Conservation (phyloP, 2,888 invertebrate species). For the Andrena bucephala region DNA sequence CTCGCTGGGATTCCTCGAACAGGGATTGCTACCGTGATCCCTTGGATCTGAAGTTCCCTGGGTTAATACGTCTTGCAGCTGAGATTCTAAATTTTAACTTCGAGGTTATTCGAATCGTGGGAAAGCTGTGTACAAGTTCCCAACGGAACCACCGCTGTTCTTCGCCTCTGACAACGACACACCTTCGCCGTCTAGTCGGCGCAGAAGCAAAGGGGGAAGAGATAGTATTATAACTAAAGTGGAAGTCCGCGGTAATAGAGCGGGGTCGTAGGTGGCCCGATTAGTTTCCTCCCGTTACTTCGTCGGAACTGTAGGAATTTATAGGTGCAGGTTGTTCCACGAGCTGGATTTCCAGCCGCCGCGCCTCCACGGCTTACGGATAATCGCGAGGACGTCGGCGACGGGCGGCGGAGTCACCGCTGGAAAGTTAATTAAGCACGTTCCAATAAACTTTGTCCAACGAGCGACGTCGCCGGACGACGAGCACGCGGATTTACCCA, state of each 20-base stretch:
- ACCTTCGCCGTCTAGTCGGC: neutral
- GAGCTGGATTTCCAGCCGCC: constrained; percentile 50
- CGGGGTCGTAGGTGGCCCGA: constrained; percentile 33
- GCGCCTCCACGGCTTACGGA: constrained; percentile 54
- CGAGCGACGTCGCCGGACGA: constrained; percentile 42
- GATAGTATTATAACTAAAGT: constrained; percentile 20
- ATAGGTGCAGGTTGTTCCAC: constrained; percentile 42
- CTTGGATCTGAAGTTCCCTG: neutral
- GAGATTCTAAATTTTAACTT: neutral
- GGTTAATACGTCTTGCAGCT: neutral
- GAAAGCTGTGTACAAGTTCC: neutral
- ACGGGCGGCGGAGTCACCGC: constrained; percentile 54
- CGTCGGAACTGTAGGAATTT: constrained; percentile 49
- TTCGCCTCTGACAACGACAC: neutral
- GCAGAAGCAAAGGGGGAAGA: constrained; percentile 4
- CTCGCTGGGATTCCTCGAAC: constrained; percentile 5
- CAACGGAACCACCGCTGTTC: neutral
- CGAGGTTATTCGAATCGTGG: neutral
- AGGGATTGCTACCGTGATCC: neutral
- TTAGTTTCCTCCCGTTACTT: constrained; percentile 55
- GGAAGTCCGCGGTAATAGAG: constrained; percentile 16
- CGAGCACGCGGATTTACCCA: constrained; percentile 31
- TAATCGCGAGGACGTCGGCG: constrained; percentile 64
- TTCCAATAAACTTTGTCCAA: constrained; percentile 69
- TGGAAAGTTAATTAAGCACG: constrained; percentile 73